Evolutionary conservation across 2,888 invertebrate genomes (phyloP), one percentile per base, ranked within the genome.

Genomic region (Aphidoletes aphidimyza): DNA sequence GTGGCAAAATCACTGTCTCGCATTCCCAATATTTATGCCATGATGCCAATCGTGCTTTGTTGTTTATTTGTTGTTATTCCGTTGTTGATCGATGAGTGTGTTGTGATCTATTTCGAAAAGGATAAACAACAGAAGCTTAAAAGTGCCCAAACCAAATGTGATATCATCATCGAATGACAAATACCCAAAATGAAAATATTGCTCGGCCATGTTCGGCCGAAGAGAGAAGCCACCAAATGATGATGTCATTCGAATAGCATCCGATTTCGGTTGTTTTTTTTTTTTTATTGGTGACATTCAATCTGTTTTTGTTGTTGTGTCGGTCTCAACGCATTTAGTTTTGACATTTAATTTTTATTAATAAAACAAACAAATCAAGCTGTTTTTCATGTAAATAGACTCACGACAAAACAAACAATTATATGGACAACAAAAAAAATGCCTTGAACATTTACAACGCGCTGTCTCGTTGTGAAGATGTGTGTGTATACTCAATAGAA

Each of bases 21-120:
- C n/a, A n/a, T 22, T 6, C n/a, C 2, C 47, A 47, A 14, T 17
- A 47, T 2, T 54, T 6, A 3, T 22, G 54, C 54, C 11, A n/a
- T 22, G 47, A 54, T 54, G 54, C 9, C 54, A 54, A n/a, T n/a
- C n/a, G n/a, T 69, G 69, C 69, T 69, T 69, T 69, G 30, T 69
- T 34, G 69, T 14, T 42, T 9, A 42, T 42, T 42, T n/a, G n/a
- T 8, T 69, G 69, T 69, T 69, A 14, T 26, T 69, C 30, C 69
- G 30, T n/a, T n/a, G 1, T 69, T 69, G 69, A 30, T 69, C 69
- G 34, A 69, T 69, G 34, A n/a, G n/a, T 69, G 69, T 69, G 69
- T 69, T 69, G 17, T 69, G 30, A 34, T 69, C 30, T 14, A 69
- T 69, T 69, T 69, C 26, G 34, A 69, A 69, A 3, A 30, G 30